Evolutionary conservation across 2,113 vertebrate species (phyloP), one percentile per base, ranked within the genome.

Genomic region (Rhynchomys soricoides): DNA sequence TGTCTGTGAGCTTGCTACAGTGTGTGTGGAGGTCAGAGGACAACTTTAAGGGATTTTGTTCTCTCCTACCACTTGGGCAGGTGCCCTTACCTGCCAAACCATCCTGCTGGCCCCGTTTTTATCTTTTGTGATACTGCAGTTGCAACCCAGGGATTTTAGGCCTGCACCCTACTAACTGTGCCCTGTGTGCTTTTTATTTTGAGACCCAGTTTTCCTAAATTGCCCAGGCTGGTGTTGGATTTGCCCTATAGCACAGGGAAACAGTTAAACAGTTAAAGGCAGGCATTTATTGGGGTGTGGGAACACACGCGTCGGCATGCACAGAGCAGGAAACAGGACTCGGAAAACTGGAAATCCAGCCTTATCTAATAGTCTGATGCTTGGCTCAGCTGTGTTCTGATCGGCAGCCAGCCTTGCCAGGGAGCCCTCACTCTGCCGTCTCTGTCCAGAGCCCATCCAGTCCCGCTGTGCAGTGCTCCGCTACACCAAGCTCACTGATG

Each of bases 401-500:
- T 16, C 5, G 13, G 50, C 45, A 31, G 37, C 50, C 13, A 40
- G 45, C 89, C 40, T 22, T n/a, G 10, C 45, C 48, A 26, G 29
- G 24, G 19, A 13, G 55, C 12, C n/a, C 85, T 75, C 31, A 57
- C 57, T 3, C 37, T 26, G 3, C 7, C 55, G 1, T 82, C 2
- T 92, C 62, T 96, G 16, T 71, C 7, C 96, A 99, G 99, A 99
- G 93, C 99, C 99, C 2, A 99, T 99, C 96, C 99, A 99, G 96
- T 99, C 99, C 0, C 99, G 99, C 29, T 99, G 99, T 1, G 99
- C 99, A 0, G 99, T 99, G 91, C 99, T 99, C 92, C 99, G 99
- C 19, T 99, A 99, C 98, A 99, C 99, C 79, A 99, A 99, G 90
- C 99, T 99, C 93, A 99, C 98, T 0, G 99, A 99, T 0, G 98